Base-by-base conservation (phyloP, 2,797 vertebrate species). In the Moxostoma hubbsi region DNA sequence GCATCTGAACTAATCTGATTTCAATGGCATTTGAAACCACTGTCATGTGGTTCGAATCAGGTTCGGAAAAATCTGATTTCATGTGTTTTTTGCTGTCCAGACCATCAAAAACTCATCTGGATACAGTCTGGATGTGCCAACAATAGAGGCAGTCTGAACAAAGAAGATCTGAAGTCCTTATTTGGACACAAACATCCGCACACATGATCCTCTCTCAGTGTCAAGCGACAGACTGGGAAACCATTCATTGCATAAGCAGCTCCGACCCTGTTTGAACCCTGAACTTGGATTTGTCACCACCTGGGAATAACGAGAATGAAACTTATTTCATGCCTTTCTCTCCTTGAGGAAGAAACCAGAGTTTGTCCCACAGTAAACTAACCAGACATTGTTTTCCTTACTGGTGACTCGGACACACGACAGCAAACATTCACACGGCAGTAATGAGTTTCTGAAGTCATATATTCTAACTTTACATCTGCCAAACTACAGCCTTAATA, bases 251-350 rank as follows among this genome's bases (percentile, higher is more conserved):
- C 87, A 86, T 89, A 90, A 92, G 65, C 80, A 81, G 69, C 74
- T 84, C 85, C 75, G 46, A 83, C 74, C 61, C 84, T 75, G 65
- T 77, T 86, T 85, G 87, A 86, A 80, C 58, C 15, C 83, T 86
- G 63, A 87, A 82, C 83, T 78, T 13, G 15, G 88, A 88, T 90
- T 90, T 91, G 85, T 91, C 86, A 87, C 65, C 70, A 82, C 84
- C 77, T 78, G 80, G 87, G 92, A 92, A 93, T 93, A 88, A 85
- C 69, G 85, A 84, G 90, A 85, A 87, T 90, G 68, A 73, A 63
- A 65, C 80, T 81, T 85, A 84, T 85, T 88, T 74, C 84, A 50
- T 62, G 69, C 18, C 70, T 70, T 47, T 70, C 85, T 73, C 24
- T 24, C 24, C 24, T 2, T 1, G 24, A 24, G 80, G 86, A 89